Evolutionary conservation across 2,797 vertebrate genomes (phyloP), one percentile per base, ranked within the genome.

Genomic region (Coregonus suidteri): DNA sequence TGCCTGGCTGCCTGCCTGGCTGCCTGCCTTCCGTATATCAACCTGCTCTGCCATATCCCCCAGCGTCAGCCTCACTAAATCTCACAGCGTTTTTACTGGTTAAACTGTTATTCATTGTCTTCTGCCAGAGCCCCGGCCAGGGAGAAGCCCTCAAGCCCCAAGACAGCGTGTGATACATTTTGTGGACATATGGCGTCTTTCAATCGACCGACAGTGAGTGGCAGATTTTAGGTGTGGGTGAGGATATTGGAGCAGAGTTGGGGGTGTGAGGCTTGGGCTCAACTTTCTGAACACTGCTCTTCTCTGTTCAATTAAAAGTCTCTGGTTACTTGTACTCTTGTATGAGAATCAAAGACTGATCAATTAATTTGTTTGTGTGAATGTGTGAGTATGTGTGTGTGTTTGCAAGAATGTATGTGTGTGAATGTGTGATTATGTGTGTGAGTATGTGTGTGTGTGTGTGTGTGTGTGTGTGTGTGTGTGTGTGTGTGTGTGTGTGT

Each of bases 91-190:
- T 93, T 93, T 91, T 86, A 89, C 84, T 81, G 85, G 86, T 92
- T 90, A 90, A 92, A 91, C 86, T 89, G 83, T 83, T 86, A 85
- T 85, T 90, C 87, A 90, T 84, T 82, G 88, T 83, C 75, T 82
- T 82, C 82, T 83, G 37, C 20, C 81, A 76, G 68, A 85, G 77
- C 77, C 56, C 77, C 1, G 34, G 65, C 70, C 69, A 73, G 75
- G 3, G 41, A 51, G 59, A 3, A 53, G 64, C 62, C 30, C 69
- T 66, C 56, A 59, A 18, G 56, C 18, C 56, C 41, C 69, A 31
- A 78, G 81, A 69, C 78, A 80, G 72, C 20, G 64, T 66, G 83
- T 64, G 62, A 77, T 74, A 81, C 68, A 75, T 41, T 76, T 82
- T 34, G 76, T 30, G 51, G 83, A 84, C 73, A 79, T 74, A 75